Percentiles rank a stretch among this genome's conserved stretches.
phyloP scores from a whole-genome alignment of 2,888 invertebrate genomes.

The Reticulitermes lucifugus region DNA sequence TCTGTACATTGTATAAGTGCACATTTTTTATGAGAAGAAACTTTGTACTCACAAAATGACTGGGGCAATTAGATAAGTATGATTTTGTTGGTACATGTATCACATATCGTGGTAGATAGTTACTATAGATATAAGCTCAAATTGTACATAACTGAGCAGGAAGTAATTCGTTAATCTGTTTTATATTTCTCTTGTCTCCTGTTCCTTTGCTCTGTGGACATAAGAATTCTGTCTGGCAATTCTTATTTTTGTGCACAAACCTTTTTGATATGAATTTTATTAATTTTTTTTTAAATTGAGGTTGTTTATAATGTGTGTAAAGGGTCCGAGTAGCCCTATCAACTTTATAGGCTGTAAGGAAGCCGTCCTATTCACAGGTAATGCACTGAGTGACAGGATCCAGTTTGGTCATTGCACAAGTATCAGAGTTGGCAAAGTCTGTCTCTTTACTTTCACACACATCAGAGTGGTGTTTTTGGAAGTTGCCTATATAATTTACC shows the following conservation, averaged over 20 bases:
- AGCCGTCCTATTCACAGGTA: too few relatives aligned
- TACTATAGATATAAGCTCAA: constrained; percentile 34
- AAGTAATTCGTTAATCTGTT: neutral
- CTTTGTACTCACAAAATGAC: too few relatives aligned
- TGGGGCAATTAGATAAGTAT: neutral
- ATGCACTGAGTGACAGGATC: too few relatives aligned
- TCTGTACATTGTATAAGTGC: too few relatives aligned
- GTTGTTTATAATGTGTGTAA: neutral
- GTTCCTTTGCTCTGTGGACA: neutral
- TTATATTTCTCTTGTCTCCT: neutral
- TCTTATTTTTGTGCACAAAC: neutral
- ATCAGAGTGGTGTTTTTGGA: too few relatives aligned
- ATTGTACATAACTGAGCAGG: constrained; percentile 3
- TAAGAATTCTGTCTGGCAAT: neutral
- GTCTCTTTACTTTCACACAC: too few relatives aligned
- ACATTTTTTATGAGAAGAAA: too few relatives aligned
- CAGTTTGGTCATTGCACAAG: too few relatives aligned
- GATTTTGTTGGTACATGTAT: neutral
- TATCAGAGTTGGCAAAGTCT: too few relatives aligned
- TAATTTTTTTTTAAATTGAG: neutral
- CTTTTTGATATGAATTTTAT: neutral
- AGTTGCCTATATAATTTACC: too few relatives aligned
- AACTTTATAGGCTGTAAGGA: too few relatives aligned
- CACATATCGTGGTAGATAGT: constrained; percentile 41
- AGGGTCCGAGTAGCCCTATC: too few relatives aligned